Percentiles rank a stretch among this genome's conserved stretches.
These are phyloP conservation scores for Gari tellinella DNA, from an alignment of 2,888 invertebrate species.

Conservation along the genomic window DNA sequence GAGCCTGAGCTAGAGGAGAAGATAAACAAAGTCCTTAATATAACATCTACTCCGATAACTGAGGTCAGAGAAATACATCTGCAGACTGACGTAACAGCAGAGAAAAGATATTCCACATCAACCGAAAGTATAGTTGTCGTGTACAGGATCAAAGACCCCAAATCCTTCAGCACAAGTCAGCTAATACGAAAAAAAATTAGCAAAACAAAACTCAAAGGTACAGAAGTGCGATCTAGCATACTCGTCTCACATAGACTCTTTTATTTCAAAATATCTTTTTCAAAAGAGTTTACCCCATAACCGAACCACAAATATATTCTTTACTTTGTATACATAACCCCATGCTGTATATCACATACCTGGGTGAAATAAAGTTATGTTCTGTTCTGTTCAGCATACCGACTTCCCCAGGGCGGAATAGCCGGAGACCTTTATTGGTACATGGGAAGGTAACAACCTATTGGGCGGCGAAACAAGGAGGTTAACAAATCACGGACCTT, in stretches of 20 bases:
- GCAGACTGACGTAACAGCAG: background rate
- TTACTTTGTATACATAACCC: no score
- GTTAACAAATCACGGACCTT: no score
- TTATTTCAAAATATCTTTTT: no score
- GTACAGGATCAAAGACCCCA: no score
- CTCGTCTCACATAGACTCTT: no score
- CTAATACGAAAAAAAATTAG: background rate
- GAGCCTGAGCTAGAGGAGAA: background rate
- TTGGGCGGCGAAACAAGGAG: no score
- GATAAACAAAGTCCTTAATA: background rate
- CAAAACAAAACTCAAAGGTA: slow-evolving; percentile 2
- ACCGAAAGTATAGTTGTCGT: slow-evolving; percentile 3
- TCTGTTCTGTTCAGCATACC: no score
- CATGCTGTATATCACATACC: no score
- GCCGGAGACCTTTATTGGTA: background rate
- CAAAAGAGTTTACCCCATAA: no score
- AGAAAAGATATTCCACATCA: background rate
- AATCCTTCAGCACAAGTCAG: no score
- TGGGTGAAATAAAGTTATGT: no score
- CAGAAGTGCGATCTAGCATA: slow-evolving; percentile 2
- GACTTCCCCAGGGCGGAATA: slow-evolving; percentile 6
- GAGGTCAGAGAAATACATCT: background rate
- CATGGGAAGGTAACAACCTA: background rate
- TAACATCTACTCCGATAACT: background rate
- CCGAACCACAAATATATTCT: no score